Percentiles rank a stretch among this genome's conserved stretches.
Conservation (phyloP, 2,888 invertebrate genomes). For the Drosophila fungiperda region DNA sequence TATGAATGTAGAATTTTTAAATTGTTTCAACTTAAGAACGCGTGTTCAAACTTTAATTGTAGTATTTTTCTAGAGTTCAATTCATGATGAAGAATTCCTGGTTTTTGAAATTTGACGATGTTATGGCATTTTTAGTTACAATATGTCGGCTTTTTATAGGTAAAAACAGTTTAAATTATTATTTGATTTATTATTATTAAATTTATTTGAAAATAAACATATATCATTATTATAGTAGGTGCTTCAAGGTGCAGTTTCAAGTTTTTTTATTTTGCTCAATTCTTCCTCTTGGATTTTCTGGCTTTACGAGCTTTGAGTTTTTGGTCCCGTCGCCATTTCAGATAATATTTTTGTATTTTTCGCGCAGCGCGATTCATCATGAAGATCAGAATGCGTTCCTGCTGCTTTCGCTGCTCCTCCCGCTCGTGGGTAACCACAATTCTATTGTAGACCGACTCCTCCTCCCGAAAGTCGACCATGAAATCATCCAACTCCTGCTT, state of each 20-base stretch:
- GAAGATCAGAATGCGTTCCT: constrained; percentile 80
- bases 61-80: too few species aligned
- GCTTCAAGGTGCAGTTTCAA: not conserved
- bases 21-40: not conserved
- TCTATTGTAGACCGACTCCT: constrained; percentile 76
- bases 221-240: not conserved
- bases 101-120: too few species aligned
- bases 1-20: not conserved
- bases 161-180: too few species aligned
- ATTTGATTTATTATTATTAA: too few species aligned
- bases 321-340: constrained; percentile 70
- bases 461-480: constrained; percentile 69
- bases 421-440: constrained; percentile 73
- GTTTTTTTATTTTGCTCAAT: not conserved
- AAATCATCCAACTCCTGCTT: constrained; percentile 76
- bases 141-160: too few species aligned
- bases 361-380: constrained; percentile 84
- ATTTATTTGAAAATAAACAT: not conserved
- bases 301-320: constrained; percentile 63
- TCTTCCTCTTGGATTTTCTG: constrained; percentile 57
- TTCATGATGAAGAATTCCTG: too few species aligned
- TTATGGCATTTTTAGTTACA: too few species aligned
- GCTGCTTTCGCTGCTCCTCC: constrained; percentile 77
- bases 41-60: too few species aligned
- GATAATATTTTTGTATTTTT: constrained; percentile 82